These are phyloP conservation scores for Peromyscus californicus DNA, from an alignment of 2,113 vertebrate species.

Conservation along the genomic window DNA sequence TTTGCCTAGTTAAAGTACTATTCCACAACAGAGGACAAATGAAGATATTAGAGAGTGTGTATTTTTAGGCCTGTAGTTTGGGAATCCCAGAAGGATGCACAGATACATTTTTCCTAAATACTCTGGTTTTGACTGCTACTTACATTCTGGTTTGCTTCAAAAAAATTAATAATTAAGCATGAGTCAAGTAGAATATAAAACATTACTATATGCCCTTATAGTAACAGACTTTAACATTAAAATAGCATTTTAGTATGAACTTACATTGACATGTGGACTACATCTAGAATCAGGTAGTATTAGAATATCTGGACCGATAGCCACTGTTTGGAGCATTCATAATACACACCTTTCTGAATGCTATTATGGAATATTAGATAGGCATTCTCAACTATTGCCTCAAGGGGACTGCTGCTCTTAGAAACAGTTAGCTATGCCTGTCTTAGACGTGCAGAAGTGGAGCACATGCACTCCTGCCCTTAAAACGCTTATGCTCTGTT, in stretches of 20 bases:
- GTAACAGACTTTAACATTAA: slow-evolving; percentile 15
- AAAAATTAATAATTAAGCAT: background rate
- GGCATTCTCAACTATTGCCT: background rate
- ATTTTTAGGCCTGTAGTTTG: background rate
- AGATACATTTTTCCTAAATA: slow-evolving; percentile 25
- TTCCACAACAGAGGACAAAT: background rate
- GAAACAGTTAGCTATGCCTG: background rate
- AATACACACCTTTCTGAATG: slow-evolving; percentile 19
- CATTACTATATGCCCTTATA: background rate
- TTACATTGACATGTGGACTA: background rate
- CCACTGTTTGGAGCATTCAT: background rate
- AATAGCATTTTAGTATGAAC: background rate
- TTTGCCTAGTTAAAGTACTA: background rate
- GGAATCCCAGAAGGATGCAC: background rate
- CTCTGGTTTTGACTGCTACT: slow-evolving; percentile 19
- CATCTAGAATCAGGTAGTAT: background rate
- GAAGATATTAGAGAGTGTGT: background rate
- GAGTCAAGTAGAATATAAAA: background rate
- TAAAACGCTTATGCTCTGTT: slow-evolving; percentile 29
- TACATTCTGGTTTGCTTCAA: background rate
- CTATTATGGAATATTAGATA: background rate
- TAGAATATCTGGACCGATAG: background rate
- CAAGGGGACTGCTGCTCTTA: background rate
- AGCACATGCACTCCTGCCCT: background rate
- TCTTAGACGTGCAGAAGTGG: background rate